phyloP scores from a whole-genome alignment of 1,140 invertebrate species.

The Leptinotarsa texana region DNA sequence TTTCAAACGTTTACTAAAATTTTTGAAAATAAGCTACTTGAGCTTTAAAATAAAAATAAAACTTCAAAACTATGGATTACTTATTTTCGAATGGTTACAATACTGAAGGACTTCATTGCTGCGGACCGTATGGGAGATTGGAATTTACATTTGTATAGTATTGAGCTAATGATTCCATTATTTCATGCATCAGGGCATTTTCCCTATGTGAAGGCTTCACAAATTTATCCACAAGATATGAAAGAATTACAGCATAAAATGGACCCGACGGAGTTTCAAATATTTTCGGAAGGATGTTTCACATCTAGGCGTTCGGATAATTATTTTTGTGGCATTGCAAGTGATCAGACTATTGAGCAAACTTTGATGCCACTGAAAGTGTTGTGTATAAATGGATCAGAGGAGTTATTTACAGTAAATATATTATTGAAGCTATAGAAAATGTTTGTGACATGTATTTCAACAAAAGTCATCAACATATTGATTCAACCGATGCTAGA shows the following conservation, averaged over 20 bases:
- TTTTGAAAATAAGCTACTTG: constrained; percentile 31
- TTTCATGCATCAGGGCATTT: constrained; percentile 55
- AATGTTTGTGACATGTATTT: too few relatives aligned
- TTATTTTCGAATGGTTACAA: constrained; percentile 52
- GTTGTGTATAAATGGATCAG: too few relatives aligned
- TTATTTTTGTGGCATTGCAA: constrained; percentile 35
- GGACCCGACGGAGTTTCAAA: constrained; percentile 45
- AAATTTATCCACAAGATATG: constrained; percentile 54
- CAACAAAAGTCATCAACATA: too few relatives aligned
- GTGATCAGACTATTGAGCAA: constrained; percentile 33
- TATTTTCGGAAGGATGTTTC: constrained; percentile 47
- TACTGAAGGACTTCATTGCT: constrained; percentile 49
- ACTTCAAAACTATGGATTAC: constrained; percentile 51
- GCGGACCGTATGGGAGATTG: constrained; percentile 54
- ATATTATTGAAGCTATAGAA: too few relatives aligned
- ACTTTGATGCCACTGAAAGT: constrained; percentile 22
- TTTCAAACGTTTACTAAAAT: constrained; percentile 32
- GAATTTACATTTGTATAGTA: constrained; percentile 50
- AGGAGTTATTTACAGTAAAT: too few relatives aligned
- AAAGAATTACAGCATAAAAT: constrained; percentile 41
- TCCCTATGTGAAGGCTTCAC: constrained; percentile 50
- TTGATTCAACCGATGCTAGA: too few relatives aligned
- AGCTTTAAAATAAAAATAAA: constrained; percentile 33
- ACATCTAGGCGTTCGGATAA: constrained; percentile 34
- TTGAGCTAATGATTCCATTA: constrained; percentile 46